These are phyloP conservation scores for Coreius guichenoti DNA, from an alignment of 2,797 vertebrate genomes.

Conservation along the genomic window DNA sequence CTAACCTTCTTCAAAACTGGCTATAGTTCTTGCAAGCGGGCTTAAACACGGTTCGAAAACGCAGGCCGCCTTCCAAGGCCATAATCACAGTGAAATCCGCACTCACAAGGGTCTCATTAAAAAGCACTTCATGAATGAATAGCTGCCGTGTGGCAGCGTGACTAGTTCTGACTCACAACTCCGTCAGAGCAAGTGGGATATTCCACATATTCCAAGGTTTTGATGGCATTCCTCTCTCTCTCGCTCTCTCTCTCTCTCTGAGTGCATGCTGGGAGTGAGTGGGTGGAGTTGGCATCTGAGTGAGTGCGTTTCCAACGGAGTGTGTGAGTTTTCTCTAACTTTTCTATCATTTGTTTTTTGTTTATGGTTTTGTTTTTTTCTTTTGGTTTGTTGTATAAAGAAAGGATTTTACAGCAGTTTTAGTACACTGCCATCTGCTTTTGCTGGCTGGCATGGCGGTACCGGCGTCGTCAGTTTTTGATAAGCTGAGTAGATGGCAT, in stretches of 20 bases:
- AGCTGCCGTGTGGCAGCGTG: conserved; percentile 40
- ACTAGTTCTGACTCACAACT: conserved; percentile 42
- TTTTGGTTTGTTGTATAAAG: no score
- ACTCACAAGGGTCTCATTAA: conserved; percentile 72
- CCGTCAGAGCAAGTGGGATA: conserved; percentile 36
- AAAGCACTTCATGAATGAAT: conserved; percentile 64
- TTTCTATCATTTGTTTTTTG: no score
- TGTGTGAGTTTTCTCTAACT: no score
- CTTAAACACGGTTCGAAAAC: conserved; percentile 57
- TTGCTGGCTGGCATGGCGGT: no score
- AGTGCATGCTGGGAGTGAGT: no score
- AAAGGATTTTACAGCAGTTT: no score
- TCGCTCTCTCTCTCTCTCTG: not conserved
- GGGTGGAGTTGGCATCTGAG: no score
- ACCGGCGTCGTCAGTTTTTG: no score
- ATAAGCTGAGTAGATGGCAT: no score
- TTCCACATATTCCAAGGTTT: conserved; percentile 42
- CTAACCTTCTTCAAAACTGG: conserved; percentile 70
- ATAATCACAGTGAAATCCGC: conserved; percentile 72
- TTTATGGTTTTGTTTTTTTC: no score
- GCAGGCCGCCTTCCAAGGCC: conserved; percentile 66
- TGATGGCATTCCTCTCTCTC: conserved; percentile 8
- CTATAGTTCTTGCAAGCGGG: conserved; percentile 56
- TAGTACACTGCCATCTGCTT: no score
- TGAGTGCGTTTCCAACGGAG: no score